A percentile compares a stretch with the other conserved stretches of the same genome.
Conservation (phyloP, 1,140 invertebrate genomes). For the Thaumatotibia leucotreta region DNA sequence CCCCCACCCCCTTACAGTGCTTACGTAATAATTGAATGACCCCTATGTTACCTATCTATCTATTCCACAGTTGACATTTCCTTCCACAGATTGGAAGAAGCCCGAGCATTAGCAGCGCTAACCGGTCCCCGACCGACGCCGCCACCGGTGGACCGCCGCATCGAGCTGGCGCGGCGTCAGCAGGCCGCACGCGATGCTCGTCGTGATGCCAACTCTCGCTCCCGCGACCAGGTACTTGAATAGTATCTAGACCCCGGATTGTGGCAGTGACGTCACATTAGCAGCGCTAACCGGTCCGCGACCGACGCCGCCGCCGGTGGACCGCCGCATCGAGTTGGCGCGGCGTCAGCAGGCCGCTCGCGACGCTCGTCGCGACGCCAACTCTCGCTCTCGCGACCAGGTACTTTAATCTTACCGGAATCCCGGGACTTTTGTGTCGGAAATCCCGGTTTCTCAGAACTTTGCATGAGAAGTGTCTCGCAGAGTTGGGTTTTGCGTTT, state of each 20-base stretch:
- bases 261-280: constrained; percentile 77
- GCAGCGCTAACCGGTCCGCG: constrained; percentile 56
- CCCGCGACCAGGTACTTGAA: too few relatives aligned
- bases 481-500: too few relatives aligned
- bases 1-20: too few relatives aligned
- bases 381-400: constrained; percentile 66
- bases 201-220: too few relatives aligned
- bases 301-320: constrained; percentile 79
- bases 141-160: constrained; percentile 80
- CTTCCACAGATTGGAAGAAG: constrained; percentile 77
- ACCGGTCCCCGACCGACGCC: constrained; percentile 75
- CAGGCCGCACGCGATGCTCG: too few relatives aligned
- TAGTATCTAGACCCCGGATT: too few relatives aligned
- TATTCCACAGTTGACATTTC: too few relatives aligned
- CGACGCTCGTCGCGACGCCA: constrained; percentile 76
- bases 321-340: constrained; percentile 81
- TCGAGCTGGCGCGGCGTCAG: constrained; percentile 81
- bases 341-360: constrained; percentile 80
- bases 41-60: too few relatives aligned
- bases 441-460: too few relatives aligned
- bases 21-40: too few relatives aligned
- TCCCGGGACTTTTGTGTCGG: neutral
- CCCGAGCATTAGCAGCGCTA: constrained; percentile 61
- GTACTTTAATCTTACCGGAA: constrained; percentile 39
- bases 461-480: too few relatives aligned